Percentiles rank a stretch among this genome's conserved stretches.
phyloP scores from a whole-genome alignment of 1,140 invertebrate species.

The Drosophila ironensis region DNA sequence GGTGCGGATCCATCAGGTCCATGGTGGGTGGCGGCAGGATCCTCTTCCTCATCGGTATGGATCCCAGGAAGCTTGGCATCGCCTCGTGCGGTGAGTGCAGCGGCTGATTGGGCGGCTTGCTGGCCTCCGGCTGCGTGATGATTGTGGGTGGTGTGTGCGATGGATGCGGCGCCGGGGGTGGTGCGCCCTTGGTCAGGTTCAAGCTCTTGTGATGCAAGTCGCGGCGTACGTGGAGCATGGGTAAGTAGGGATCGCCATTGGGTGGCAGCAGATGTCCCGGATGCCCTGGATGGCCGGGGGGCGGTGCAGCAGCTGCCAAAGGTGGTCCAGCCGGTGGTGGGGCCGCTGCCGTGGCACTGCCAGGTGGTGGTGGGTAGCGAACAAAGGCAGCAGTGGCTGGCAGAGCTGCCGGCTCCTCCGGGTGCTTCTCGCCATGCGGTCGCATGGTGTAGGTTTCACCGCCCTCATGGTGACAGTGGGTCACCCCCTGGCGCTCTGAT shows the following conservation, averaged over 20 bases:
- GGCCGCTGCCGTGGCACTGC: neutral
- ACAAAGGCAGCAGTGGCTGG: conserved; percentile 39
- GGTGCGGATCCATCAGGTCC: conserved; percentile 43
- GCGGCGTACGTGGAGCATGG: conserved; percentile 87
- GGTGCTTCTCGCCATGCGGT: conserved; percentile 76
- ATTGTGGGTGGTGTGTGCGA: conserved; percentile 55
- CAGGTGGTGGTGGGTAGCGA: conserved; percentile 11
- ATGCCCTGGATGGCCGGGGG: conserved; percentile 12
- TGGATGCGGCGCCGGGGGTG: conserved; percentile 20
- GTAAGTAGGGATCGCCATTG: conserved; percentile 82
- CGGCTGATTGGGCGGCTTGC: conserved; percentile 58
- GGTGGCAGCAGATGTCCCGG: conserved; percentile 44
- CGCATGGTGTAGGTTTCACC: conserved; percentile 87
- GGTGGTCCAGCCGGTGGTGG: conserved; percentile 4
- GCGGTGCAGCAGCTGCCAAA: neutral
- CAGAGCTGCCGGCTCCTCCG: conserved; percentile 20
- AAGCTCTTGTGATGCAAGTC: conserved; percentile 86
- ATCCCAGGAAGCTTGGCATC: conserved; percentile 84
- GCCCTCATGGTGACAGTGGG: conserved; percentile 86
- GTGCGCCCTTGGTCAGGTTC: conserved; percentile 46
- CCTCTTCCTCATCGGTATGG: conserved; percentile 83
- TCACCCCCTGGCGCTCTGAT: conserved; percentile 83
- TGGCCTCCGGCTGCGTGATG: conserved; percentile 76
- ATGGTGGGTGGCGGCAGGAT: conserved; percentile 70
- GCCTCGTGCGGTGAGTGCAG: conserved; percentile 82